Conservation (phyloP, 2,797 vertebrate genomes). For the Clarias pachynema region DNA sequence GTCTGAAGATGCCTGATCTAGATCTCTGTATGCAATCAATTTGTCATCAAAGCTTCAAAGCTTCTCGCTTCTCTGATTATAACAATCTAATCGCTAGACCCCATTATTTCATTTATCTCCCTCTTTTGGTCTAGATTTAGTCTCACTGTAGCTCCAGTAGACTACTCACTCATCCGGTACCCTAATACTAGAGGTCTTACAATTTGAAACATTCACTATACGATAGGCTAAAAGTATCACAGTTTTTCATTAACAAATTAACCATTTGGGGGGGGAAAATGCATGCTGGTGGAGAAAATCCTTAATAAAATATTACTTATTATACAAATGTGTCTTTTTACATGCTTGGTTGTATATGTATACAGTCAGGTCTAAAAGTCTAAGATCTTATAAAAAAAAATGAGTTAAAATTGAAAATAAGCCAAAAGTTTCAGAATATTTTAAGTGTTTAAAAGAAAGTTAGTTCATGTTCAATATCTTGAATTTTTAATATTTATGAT, state of each 20-base stretch:
- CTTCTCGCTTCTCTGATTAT: conserved; percentile 36
- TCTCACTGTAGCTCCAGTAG: neutral
- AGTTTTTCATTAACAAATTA: neutral
- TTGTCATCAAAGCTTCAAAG: conserved; percentile 43
- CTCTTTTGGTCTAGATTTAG: conserved; percentile 8
- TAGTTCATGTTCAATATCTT: neutral
- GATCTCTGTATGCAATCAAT: conserved; percentile 46
- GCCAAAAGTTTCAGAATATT: neutral
- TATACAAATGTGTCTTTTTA: neutral
- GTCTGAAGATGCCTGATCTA: conserved; percentile 20
- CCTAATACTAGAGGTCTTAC: neutral
- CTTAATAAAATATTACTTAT: neutral
- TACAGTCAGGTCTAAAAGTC: neutral
- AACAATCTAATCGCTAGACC: conserved; percentile 16
- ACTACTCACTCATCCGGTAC: neutral
- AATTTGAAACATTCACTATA: neutral
- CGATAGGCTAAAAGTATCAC: neutral
- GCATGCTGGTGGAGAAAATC: neutral
- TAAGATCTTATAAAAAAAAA: neutral
- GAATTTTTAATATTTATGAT: neutral
- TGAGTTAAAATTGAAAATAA: neutral
- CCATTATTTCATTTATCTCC: neutral
- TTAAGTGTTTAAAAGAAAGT: neutral
- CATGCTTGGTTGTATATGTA: neutral
- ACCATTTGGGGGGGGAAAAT: neutral